Evolutionary conservation across 2,888 invertebrate species (phyloP).

Genomic region (Sarcophaga caerulescens): DNA sequence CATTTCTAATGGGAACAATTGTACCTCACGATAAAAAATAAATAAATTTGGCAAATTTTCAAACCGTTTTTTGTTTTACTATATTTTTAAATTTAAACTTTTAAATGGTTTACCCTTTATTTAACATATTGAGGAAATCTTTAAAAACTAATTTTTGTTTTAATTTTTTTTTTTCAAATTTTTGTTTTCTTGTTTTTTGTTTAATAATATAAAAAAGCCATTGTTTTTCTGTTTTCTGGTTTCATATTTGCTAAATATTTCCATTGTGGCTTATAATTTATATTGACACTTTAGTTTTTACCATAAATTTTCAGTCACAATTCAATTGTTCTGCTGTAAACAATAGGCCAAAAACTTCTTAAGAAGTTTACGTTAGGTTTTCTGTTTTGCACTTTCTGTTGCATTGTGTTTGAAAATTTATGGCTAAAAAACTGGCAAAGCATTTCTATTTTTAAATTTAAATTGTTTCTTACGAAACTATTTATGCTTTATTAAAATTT

Average conservation of each 20-base stretch:
- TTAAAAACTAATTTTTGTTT: no score
- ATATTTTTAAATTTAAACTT: no score
- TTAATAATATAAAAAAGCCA: background rate
- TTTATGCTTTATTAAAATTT: no score
- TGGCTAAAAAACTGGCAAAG: background rate
- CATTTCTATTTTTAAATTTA: no score
- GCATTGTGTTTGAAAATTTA: constrained; percentile 32
- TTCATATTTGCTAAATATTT: background rate
- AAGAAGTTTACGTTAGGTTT: constrained; percentile 31
- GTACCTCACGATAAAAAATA: no score
- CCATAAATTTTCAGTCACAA: constrained; percentile 56
- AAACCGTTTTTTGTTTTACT: no score
- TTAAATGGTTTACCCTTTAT: no score
- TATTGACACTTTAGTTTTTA: constrained; percentile 44
- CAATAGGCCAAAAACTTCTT: constrained; percentile 49
- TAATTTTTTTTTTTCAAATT: no score
- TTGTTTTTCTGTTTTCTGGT: background rate
- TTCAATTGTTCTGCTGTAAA: constrained; percentile 56
- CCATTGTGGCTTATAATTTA: constrained; percentile 41
- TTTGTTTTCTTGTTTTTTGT: background rate
- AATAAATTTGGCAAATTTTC: no score
- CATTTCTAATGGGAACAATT: no score
- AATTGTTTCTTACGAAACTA: no score
- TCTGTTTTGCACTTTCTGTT: constrained; percentile 1
- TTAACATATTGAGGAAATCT: no score